Evolutionary conservation across 2,888 invertebrate species (phyloP).

Genomic region (Pomacea canaliculata): DNA sequence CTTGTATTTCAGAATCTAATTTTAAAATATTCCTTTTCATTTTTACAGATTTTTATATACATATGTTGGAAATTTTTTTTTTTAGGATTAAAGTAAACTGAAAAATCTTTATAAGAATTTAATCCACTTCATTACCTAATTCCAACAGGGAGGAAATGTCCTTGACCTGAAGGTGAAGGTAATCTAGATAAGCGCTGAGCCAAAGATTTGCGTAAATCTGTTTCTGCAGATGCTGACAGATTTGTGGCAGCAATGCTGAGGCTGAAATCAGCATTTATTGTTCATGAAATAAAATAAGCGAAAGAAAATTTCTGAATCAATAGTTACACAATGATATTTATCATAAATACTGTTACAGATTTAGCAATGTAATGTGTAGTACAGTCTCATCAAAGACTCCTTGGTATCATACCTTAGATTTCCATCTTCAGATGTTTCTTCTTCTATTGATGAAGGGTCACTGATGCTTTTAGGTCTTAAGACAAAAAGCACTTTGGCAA

Average conservation of each 20-base stretch:
- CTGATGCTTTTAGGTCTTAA: conserved; percentile 17
- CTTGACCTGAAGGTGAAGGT: conserved; percentile 19
- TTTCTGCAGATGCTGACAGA: conserved; percentile 45
- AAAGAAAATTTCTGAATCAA: background rate
- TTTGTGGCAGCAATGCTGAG: conserved; percentile 51
- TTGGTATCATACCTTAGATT: conserved; percentile 30
- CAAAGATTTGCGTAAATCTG: conserved; percentile 49
- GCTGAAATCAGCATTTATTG: conserved; percentile 37
- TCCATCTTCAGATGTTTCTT: conserved; percentile 28
- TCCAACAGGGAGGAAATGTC: conserved; percentile 33
- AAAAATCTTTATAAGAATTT: no score
- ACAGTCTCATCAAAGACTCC: background rate
- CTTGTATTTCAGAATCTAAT: no score
- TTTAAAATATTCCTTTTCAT: no score
- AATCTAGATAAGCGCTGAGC: conserved; percentile 45
- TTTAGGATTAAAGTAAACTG: no score
- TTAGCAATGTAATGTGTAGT: background rate
- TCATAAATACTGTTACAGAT: background rate
- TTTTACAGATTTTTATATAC: no score
- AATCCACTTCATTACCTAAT: conserved; percentile 26
- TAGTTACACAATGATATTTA: background rate
- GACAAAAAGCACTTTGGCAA: background rate
- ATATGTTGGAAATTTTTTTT: no score
- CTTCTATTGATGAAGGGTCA: conserved; percentile 9
- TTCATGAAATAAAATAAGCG: background rate